phyloP scores from a whole-genome alignment of 2,888 invertebrate species.

The Euphydryas editha region DNA sequence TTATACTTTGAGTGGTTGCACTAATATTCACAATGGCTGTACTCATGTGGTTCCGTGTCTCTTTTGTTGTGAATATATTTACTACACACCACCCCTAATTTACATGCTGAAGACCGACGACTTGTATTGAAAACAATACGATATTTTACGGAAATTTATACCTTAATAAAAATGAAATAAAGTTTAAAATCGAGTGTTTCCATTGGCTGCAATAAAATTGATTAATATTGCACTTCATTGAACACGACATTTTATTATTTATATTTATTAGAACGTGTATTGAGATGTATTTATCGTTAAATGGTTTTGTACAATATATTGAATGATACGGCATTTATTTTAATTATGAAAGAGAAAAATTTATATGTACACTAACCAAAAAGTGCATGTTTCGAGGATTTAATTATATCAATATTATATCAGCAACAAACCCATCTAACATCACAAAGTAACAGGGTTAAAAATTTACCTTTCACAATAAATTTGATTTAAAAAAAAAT shows the following conservation, averaged over 20 bases:
- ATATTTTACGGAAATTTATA: neutral
- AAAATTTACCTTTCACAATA: no score
- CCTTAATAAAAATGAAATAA: neutral
- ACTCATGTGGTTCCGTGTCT: slow-evolving; percentile 52
- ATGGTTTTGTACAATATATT: neutral
- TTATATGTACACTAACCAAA: neutral
- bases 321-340: neutral
- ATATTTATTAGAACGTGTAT: slow-evolving; percentile 6
- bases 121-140: slow-evolving; percentile 16
- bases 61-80: slow-evolving; percentile 56
- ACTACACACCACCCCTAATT: slow-evolving; percentile 36
- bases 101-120: slow-evolving; percentile 24
- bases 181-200: neutral
- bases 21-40: neutral
- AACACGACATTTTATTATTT: neutral
- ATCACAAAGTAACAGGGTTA: no score
- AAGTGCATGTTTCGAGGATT: neutral
- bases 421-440: no score
- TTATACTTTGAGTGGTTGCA: no score
- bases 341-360: neutral
- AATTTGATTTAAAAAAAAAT: neutral
- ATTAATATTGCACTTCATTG: slow-evolving; percentile 16
- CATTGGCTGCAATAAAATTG: neutral
- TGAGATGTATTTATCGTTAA: neutral
- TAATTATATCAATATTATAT: neutral